Base-by-base conservation (phyloP, 2,797 vertebrate genomes). In the Ambastaia sidthimunki region DNA sequence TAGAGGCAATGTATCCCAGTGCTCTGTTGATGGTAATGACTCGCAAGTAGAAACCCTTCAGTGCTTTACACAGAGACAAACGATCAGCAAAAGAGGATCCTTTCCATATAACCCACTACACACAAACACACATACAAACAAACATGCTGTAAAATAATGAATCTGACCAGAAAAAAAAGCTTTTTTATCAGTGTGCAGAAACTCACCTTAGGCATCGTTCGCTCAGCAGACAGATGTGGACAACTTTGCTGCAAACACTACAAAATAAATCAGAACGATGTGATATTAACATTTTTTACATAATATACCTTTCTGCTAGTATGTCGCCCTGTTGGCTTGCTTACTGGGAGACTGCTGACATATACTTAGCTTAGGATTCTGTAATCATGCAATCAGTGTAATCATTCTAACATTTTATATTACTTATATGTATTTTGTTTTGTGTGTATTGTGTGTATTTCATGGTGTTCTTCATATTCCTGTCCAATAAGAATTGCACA, bases 11-110 rank as follows among this genome's bases (percentile, higher is more conserved):
- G 84, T 95, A 96, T 76, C 83, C 89, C 80, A 98, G 85, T 1
- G 93, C 84, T 84, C 97, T 90, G 86, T 90, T 82, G 70, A 98
- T 93, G 70, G 96, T 98, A 89, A 96, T 82, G 0, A 88, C 75
- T 0, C 97, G 94, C 4, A 92, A 3, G 0, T 87, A 81, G 85
- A 98, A 94, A 5, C 93, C 94, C 0, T 92, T 94, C 16, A 98
- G 91, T 9, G 89, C 69, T 0, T 91, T 79, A 41, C 94, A 97
- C 86, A 97, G 93, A 71, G 87, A 75, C 82, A 89, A 66, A 55
- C 94, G 88, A n/a, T 87, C 85, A 0, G 4, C 15, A 86, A 87
- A 96, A 34, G 87, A 34, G 72, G 0, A 0, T 0, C 0, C 1
- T 2, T 9, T 21, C 86, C 88, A 92, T 68, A 34, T 5, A 0